Conservation (phyloP, 2,113 vertebrate genomes). For the Menidia beryllina region DNA sequence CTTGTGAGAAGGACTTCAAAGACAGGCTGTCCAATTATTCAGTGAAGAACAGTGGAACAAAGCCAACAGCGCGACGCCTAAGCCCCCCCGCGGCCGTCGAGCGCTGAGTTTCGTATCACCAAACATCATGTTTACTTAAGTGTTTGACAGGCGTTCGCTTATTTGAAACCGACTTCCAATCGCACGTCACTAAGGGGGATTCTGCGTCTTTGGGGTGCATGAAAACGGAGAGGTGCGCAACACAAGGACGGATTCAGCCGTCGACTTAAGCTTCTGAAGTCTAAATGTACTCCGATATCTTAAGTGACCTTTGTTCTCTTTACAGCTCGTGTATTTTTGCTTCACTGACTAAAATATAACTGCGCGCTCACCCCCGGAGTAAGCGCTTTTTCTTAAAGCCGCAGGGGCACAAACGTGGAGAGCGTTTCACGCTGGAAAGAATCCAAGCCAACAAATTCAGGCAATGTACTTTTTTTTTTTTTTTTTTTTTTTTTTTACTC, state of each 20-base stretch:
- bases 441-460: conserved; percentile 10
- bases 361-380: not conserved
- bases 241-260: not conserved
- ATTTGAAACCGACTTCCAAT: conserved; percentile 21
- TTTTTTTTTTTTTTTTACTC: too few species aligned
- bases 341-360: conserved; percentile 15
- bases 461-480: conserved; percentile 15
- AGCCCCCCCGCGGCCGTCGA: conserved; percentile 29
- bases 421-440: not conserved
- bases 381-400: not conserved
- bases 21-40: conserved; percentile 19
- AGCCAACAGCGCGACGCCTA: conserved; percentile 26
- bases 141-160: not conserved
- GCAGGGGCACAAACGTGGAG: not conserved
- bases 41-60: conserved; percentile 6
- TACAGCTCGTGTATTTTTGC: conserved; percentile 6
- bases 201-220: not conserved
- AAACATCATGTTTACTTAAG: not conserved
- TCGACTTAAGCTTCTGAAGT: conserved; percentile 13
- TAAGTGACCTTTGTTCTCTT: conserved; percentile 46
- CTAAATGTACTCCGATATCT: conserved; percentile 12
- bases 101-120: conserved; percentile 20
- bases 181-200: conserved; percentile 4
- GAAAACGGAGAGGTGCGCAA: conserved; percentile 3
- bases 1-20: conserved; percentile 4